phyloP scores from a whole-genome alignment of 1,140 invertebrate species.

The Caenorhabditis inopinata region DNA sequence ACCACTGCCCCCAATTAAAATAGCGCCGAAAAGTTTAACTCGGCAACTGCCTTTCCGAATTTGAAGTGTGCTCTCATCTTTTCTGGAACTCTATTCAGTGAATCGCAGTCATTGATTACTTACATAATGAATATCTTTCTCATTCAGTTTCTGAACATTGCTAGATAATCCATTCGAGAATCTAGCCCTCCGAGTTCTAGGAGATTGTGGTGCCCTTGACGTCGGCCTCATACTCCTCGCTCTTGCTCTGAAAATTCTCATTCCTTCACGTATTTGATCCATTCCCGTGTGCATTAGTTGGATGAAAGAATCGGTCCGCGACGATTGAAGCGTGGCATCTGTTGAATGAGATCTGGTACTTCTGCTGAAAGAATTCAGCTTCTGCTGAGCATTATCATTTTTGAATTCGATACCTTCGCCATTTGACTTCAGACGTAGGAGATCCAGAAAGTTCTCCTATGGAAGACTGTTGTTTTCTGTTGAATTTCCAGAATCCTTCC shows the following conservation, averaged over 20 bases:
- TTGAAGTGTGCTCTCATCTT: too few relatives aligned
- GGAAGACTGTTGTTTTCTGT: slow-evolving; percentile 29
- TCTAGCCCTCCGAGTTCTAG: slow-evolving; percentile 2
- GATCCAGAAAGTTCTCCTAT: slow-evolving; percentile 16
- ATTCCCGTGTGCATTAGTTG: slow-evolving; percentile 40
- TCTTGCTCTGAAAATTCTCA: slow-evolving; percentile 24
- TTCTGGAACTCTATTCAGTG: too few relatives aligned
- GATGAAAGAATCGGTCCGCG: slow-evolving; percentile 39
- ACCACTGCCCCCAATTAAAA: too few relatives aligned
- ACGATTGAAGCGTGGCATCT: slow-evolving; percentile 35
- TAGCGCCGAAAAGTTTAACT: too few relatives aligned
- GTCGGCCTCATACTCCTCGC: slow-evolving; percentile 35
- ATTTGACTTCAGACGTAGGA: slow-evolving; percentile 30
- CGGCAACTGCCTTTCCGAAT: too few relatives aligned
- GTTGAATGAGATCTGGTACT: slow-evolving; percentile 41
- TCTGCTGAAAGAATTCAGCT: background rate
- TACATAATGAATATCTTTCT: background rate
- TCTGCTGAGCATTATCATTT: too few relatives aligned
- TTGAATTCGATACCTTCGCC: too few relatives aligned
- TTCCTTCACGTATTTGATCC: slow-evolving; percentile 40
- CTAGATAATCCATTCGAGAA: background rate
- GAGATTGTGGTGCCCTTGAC: slow-evolving; percentile 37
- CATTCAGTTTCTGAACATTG: background rate
- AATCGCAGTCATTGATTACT: background rate
- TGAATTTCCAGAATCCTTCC: slow-evolving; percentile 43